These are phyloP conservation scores for Pardalotus punctatus DNA, from an alignment of 2,113 vertebrate genomes.

Conservation along the genomic window DNA sequence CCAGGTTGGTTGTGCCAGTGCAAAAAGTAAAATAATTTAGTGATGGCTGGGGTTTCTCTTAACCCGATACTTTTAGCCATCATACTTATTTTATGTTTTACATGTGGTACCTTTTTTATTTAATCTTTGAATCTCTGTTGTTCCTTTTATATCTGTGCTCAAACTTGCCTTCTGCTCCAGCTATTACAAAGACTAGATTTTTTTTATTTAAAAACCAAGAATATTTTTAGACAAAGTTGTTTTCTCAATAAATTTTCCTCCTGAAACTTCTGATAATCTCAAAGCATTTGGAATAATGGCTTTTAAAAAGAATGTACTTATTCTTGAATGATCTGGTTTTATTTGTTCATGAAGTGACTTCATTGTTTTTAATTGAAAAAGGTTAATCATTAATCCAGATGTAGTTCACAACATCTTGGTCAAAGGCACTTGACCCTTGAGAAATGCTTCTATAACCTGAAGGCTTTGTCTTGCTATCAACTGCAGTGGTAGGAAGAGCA, in stretches of 20 bases:
- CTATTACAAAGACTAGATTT: background rate
- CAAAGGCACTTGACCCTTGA: background rate
- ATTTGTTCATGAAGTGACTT: background rate
- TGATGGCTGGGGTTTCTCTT: background rate
- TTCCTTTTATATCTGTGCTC: background rate
- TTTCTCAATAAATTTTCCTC: background rate
- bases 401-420: background rate
- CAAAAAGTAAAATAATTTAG: background rate
- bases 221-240: background rate
- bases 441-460: background rate
- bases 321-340: background rate
- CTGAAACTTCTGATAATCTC: background rate
- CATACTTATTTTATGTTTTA: background rate
- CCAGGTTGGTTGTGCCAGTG: constrained; percentile 78
- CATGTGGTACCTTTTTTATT: background rate
- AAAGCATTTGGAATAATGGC: background rate
- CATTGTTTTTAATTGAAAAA: background rate
- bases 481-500: background rate
- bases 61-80: background rate
- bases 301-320: background rate
- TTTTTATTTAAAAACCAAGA: background rate
- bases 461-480: background rate
- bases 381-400: background rate
- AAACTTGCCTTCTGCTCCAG: background rate
- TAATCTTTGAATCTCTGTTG: background rate